A percentile compares a stretch with the other conserved stretches of the same genome.
Conservation (phyloP, 2,888 invertebrate genomes). For the Creontiades dilutus region DNA sequence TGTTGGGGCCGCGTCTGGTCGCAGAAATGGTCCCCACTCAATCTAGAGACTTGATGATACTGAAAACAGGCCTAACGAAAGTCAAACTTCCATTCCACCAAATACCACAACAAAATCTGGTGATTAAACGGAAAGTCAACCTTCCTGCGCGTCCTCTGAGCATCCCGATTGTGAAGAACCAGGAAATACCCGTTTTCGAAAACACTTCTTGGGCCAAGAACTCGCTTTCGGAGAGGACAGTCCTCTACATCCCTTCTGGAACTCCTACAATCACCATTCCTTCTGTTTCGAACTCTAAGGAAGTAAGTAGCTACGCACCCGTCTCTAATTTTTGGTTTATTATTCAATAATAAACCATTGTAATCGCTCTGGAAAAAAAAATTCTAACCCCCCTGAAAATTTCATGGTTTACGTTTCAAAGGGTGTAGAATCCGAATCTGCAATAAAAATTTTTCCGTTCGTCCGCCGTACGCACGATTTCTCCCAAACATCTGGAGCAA, state of each 20-base stretch:
- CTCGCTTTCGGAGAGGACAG: slow-evolving; percentile 2
- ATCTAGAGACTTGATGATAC: not conserved
- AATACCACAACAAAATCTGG: not conserved
- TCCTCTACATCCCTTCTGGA: slow-evolving; percentile 56
- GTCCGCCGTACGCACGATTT: no score
- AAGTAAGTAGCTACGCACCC: not conserved
- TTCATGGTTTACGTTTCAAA: no score
- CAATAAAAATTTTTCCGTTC: no score
- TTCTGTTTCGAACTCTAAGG: slow-evolving; percentile 25
- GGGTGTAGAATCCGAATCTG: no score
- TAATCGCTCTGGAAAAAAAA: no score
- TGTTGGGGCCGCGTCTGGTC: not conserved
- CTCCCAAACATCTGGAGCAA: no score
- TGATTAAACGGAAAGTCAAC: slow-evolving; percentile 44
- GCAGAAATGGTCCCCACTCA: not conserved
- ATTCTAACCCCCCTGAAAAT: no score
- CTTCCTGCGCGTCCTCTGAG: slow-evolving; percentile 46
- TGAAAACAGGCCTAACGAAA: not conserved
- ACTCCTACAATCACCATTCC: slow-evolving; percentile 61
- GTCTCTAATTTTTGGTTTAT: no score
- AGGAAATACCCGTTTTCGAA: slow-evolving; percentile 28
- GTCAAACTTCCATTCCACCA: slow-evolving; percentile 35
- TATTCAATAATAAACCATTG: no score
- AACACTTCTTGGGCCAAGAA: slow-evolving; percentile 10
- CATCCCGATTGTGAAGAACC: slow-evolving; percentile 46